These are phyloP conservation scores for Aldabrachelys gigantea DNA, from an alignment of 2,113 vertebrate genomes.

Conservation along the genomic window DNA sequence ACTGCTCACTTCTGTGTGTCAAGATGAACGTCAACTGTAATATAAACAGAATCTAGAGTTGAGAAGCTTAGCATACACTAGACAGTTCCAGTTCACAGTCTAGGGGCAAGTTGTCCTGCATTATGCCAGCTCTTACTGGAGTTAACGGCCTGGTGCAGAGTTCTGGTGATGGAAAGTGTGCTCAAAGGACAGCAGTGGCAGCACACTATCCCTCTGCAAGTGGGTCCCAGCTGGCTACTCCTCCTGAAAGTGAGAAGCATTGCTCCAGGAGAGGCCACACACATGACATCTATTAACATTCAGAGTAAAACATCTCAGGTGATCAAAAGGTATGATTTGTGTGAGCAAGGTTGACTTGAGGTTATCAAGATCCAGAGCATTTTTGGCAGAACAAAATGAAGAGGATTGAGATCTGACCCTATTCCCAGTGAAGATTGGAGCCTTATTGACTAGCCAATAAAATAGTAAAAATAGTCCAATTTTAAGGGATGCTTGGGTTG, in stretches of 20 bases:
- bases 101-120: too few species aligned
- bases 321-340: background rate
- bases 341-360: background rate
- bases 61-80: too few species aligned
- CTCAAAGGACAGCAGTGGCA: background rate
- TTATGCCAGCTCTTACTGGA: background rate
- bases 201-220: background rate
- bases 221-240: background rate
- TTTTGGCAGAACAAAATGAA: background rate
- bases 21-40: background rate
- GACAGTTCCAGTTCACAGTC: too few species aligned
- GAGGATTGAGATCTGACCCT: background rate
- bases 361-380: background rate
- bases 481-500: too few species aligned
- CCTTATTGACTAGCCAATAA: fast-evolving
- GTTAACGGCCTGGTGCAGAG: fast-evolving
- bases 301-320: background rate
- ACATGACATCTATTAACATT: background rate
- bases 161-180: background rate
- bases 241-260: background rate
- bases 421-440: background rate
- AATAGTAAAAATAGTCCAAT: too few species aligned
- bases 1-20: background rate
- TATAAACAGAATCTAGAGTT: background rate
- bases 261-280: background rate